phyloP scores from a whole-genome alignment of 2,888 invertebrate genomes.

The Acleris literana region DNA sequence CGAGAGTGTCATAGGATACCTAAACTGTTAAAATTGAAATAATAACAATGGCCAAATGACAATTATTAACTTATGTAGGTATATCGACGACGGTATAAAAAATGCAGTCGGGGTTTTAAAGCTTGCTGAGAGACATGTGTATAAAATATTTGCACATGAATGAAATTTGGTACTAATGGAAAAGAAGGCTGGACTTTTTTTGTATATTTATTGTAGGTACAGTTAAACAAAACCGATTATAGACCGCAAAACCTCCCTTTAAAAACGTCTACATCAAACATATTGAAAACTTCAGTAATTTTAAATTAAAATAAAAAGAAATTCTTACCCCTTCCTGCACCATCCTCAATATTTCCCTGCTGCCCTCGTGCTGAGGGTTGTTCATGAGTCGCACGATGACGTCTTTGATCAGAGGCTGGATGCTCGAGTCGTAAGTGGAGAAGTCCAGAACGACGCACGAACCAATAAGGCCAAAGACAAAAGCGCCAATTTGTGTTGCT shows the following conservation, averaged over 20 bases:
- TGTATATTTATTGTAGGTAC: too few species aligned
- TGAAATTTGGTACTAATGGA: too few species aligned
- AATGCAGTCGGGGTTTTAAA: too few species aligned
- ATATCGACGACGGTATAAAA: too few species aligned
- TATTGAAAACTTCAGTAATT: neutral
- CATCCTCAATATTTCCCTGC: slow-evolving; percentile 87
- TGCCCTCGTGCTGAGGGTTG: slow-evolving; percentile 88
- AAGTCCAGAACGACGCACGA: slow-evolving; percentile 90
- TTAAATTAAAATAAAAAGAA: neutral
- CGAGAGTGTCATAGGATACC: too few species aligned
- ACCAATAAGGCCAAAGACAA: slow-evolving; percentile 88
- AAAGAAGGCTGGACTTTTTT: too few species aligned
- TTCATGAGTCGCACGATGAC: slow-evolving; percentile 89
- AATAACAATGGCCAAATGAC: too few species aligned
- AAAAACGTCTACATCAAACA: neutral
- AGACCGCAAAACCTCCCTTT: neutral
- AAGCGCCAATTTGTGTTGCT: slow-evolving; percentile 87
- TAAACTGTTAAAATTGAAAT: too few species aligned
- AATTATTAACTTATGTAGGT: too few species aligned
- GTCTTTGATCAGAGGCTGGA: slow-evolving; percentile 89
- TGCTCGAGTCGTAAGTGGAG: slow-evolving; percentile 90
- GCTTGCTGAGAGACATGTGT: too few species aligned
- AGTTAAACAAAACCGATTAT: too few species aligned
- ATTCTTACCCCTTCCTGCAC: slow-evolving; percentile 92
- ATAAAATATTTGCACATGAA: too few species aligned